Conservation (phyloP, 2,888 invertebrate species). For the Salpingus planirostris region DNA sequence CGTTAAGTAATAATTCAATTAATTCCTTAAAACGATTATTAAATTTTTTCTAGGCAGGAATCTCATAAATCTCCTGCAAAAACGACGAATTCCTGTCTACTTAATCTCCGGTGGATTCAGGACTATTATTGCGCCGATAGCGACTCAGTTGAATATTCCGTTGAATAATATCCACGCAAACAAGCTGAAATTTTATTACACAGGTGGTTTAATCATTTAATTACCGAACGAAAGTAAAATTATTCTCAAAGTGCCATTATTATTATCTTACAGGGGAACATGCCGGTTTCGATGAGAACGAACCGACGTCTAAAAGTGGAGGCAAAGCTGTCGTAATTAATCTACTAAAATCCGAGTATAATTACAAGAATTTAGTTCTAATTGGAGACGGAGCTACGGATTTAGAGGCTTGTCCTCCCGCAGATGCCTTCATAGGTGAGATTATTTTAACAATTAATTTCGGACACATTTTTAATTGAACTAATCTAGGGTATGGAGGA, state of each 20-base stretch:
- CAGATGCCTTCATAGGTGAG: conserved; percentile 76
- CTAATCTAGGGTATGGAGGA: conserved; percentile 76
- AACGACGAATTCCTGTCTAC: conserved; percentile 69
- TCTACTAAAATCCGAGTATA: conserved; percentile 61
- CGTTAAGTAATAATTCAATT: conserved; percentile 50
- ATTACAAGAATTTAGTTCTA: conserved; percentile 71
- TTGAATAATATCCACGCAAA: conserved; percentile 80
- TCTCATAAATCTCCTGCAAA: conserved; percentile 49
- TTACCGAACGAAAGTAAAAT: not conserved
- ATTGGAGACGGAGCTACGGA: conserved; percentile 98
- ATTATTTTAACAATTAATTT: not conserved
- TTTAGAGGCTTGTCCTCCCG: conserved; percentile 88
- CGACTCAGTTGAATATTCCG: conserved; percentile 69
- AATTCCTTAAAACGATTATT: not conserved
- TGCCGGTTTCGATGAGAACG: conserved; percentile 85
- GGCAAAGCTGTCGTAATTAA: conserved; percentile 86
- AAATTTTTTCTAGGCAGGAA: not conserved
- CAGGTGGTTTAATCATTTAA: not conserved
- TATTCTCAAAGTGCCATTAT: not conserved
- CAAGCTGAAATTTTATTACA: conserved; percentile 72
- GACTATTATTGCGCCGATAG: conserved; percentile 82
- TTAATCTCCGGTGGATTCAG: conserved; percentile 94
- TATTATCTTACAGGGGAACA: conserved; percentile 59
- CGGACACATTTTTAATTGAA: not conserved
- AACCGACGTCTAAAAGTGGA: conserved; percentile 84